Conservation (phyloP, 1,140 invertebrate species). For the Atta colombica region DNA sequence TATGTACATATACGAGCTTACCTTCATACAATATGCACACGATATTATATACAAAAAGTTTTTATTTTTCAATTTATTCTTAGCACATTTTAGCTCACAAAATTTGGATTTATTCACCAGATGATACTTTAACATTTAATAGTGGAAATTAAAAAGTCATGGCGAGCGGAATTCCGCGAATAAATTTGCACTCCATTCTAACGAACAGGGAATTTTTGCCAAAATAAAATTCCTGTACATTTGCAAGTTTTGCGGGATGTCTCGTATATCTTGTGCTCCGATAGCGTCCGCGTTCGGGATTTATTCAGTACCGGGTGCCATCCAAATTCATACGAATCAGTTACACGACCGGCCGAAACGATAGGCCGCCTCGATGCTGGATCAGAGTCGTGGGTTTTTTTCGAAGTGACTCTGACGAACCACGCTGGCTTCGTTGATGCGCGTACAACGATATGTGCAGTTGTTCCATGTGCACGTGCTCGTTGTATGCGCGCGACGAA, state of each 20-base stretch:
- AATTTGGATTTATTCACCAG: not conserved
- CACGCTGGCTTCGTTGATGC: constrained; percentile 54
- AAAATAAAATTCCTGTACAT: constrained; percentile 47
- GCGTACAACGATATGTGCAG: constrained; percentile 43
- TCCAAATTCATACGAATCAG: constrained; percentile 68
- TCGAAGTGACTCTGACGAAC: constrained; percentile 49
- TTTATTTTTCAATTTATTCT: not conserved
- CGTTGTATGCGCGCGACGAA: constrained; percentile 49
- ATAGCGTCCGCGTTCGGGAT: constrained; percentile 53
- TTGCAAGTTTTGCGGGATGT: constrained; percentile 40
- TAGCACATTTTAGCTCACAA: too few species aligned
- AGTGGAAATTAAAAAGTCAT: constrained; percentile 22
- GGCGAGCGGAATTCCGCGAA: not conserved
- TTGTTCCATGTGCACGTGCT: constrained; percentile 16
- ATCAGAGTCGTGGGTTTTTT: constrained; percentile 49
- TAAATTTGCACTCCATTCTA: constrained; percentile 37
- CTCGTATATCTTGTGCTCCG: constrained; percentile 46
- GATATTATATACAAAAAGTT: not conserved
- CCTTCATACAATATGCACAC: not conserved
- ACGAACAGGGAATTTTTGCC: constrained; percentile 9
- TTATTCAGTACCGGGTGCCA: constrained; percentile 62
- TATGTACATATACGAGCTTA: not conserved
- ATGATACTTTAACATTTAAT: constrained; percentile 26
- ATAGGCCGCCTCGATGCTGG: constrained; percentile 6
- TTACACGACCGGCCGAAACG: constrained; percentile 43